Evolutionary conservation across 2,888 invertebrate species (phyloP), one percentile per base, ranked within the genome.

Genomic region (Dynastes grantii): DNA sequence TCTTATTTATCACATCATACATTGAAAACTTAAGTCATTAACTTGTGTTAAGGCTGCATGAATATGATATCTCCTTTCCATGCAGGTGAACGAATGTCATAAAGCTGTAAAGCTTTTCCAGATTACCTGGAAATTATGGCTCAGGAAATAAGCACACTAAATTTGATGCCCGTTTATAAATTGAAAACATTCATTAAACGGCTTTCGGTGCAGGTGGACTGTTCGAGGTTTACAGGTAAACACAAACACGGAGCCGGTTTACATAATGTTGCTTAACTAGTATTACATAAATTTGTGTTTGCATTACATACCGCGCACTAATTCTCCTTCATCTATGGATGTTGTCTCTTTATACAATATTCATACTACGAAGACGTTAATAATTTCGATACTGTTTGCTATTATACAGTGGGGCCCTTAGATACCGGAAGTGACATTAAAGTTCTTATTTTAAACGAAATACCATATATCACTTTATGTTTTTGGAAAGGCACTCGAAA

Each of bases 231-330:
- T 61, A 49, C 68, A 77, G 61, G 77, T 70, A 67, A 68, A 68
- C 68, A 58, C 77, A 77, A 77, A 77, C 67, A 77, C 16, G 58
- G 27, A 58, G 29, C 58, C 45, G 58, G 63, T 77, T 77, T 71
- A 71, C 71, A 77, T 55, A 49, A 63, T 49, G 71, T 45, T 51
- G 77, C 61, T 70, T 77, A 77, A 68, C 77, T 71, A 71, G 67
- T 71, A 77, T 77, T 77, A 77, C 71, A 77, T 71, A 77, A 77
- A 77, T 77, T 77, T 40, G 76, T 76, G 75, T 73, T 77, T 79
- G 64, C 76, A 63, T 61, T 80, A 64, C 53, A 71, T 71, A 71
- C 70, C 70, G 55, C 55, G 16, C 55, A 16, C 70, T 71, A 53
- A 71, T 55, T 71, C 55, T 55, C 32, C 45, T 45, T n/a, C 65